Percentiles rank a stretch among this genome's conserved stretches.
Conservation (phyloP, 1,140 invertebrate genomes). For the Macrobrachium nipponense region DNA sequence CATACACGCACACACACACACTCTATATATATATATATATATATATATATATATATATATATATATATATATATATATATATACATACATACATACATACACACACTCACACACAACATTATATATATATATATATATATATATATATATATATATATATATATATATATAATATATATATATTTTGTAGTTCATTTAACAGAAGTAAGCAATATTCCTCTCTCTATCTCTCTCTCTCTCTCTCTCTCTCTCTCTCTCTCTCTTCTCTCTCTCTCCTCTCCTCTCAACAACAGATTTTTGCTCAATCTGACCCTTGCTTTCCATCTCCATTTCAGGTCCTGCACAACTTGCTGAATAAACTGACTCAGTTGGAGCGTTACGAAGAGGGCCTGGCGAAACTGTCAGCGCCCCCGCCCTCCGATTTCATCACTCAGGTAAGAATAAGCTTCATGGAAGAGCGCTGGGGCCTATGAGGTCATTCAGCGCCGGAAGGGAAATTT, state of each 20-base stretch:
- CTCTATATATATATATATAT: neutral
- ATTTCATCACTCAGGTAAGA: slow-evolving; percentile 63
- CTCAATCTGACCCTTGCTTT: neutral
- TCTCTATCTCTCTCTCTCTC: neutral
- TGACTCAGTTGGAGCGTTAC: slow-evolving; percentile 87
- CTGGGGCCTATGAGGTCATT: too few species aligned
- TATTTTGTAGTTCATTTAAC: too few species aligned
- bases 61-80: neutral
- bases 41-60: slow-evolving; percentile 4
- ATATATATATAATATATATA: neutral
- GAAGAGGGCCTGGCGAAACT: slow-evolving; percentile 81
- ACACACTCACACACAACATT: neutral
- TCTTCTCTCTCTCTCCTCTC: neutral
- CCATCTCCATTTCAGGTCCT: slow-evolving; percentile 72
- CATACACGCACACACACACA: neutral
- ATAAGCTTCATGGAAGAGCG: neutral
- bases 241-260: too few species aligned
- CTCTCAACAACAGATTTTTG: neutral
- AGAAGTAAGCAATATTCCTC: neutral
- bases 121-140: slow-evolving; percentile 2
- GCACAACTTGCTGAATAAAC: slow-evolving; percentile 84
- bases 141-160: slow-evolving; percentile 1
- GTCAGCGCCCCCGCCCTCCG: slow-evolving; percentile 72
- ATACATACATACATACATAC: too few species aligned
- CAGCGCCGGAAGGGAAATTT: too few species aligned